Evolutionary conservation across 2,797 vertebrate species (phyloP), one percentile per base, ranked within the genome.

Genomic region (Myotis daubentonii): DNA sequence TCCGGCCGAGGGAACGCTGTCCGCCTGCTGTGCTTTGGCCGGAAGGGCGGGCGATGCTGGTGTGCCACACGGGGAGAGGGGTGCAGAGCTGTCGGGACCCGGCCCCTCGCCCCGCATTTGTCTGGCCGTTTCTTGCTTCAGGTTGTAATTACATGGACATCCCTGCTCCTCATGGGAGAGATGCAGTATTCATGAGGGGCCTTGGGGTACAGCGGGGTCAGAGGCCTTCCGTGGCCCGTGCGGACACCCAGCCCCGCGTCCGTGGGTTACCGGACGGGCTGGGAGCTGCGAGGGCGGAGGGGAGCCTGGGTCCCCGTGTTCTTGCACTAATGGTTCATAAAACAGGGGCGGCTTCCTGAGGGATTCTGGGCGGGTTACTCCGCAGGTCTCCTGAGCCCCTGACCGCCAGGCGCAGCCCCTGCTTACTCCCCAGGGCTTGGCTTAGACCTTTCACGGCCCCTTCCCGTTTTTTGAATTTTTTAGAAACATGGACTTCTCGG

Each of bases 61-160:
- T 12, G 17, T 57, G 2, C 9, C 2, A 0, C 5, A 22, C 15
- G 25, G n/a, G 2, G 20, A 47, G 44, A 15, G 15, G 4, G 8
- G 16, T 53, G 8, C 75, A 36, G 17, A 79, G 25, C 38, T 28
- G 0, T 30, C 28, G n/a, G 60, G 53, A 2, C 51, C 74, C 87
- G 17, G 55, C 57, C 17, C 23, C n/a, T 66, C 28, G 23, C 28
- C 30, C 25, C 13, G 9, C 13, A 2, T 2, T 0, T 0, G 0
- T 8, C 44, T 70, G 84, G 93, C 72, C 75, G 0, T 95, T 60
- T 30, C 82, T 96, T 84, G 92, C 82, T 78, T 81, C 0, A 0
- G 94, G 93, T 97, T 98, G 98, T 98, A 98, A 95, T 98, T 97
- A 95, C 74, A 13, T 60, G 93, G 94, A 5, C 98, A 97, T 97